phyloP scores from a whole-genome alignment of 2,888 invertebrate genomes.

The Allophyes oxyacanthae region DNA sequence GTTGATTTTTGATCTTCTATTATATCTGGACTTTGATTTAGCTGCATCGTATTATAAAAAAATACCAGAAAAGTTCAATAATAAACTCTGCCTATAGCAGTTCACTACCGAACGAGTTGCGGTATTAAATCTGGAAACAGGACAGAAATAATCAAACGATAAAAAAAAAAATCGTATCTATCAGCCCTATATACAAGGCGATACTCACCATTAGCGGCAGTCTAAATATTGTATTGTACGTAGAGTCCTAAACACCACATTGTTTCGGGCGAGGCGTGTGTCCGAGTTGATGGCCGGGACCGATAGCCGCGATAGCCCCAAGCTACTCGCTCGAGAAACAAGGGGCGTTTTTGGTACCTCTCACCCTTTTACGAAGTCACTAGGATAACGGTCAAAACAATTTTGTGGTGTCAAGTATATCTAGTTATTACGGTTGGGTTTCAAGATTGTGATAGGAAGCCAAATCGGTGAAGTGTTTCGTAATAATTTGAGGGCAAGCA shows the following conservation, averaged over 20 bases:
- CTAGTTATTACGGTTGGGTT: slow-evolving; percentile 8
- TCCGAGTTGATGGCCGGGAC: slow-evolving; percentile 70
- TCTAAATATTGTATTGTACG: slow-evolving; percentile 78
- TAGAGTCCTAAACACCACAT: slow-evolving; percentile 76
- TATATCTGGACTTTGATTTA: too few species aligned
- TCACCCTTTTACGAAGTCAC: slow-evolving; percentile 39
- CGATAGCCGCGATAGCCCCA: slow-evolving; percentile 67
- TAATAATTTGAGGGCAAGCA: too few species aligned
- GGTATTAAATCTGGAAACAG: too few species aligned
- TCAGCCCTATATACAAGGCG: slow-evolving; percentile 70
- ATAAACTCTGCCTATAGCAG: too few species aligned
- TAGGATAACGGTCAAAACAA: slow-evolving; percentile 19
- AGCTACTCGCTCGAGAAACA: slow-evolving; percentile 38
- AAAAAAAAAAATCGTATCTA: background rate
- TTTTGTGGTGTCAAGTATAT: slow-evolving; percentile 24
- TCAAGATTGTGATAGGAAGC: background rate
- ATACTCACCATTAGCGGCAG: slow-evolving; percentile 76
- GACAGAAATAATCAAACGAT: too few species aligned
- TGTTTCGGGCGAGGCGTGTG: slow-evolving; percentile 71
- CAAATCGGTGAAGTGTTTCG: background rate
- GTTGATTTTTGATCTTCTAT: too few species aligned
- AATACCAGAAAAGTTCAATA: too few species aligned
- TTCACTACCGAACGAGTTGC: too few species aligned
- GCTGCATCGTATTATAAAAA: too few species aligned
- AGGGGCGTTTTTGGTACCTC: slow-evolving; percentile 25